Conservation (phyloP, 2,797 vertebrate species). For the Molothrus aeneus region DNA sequence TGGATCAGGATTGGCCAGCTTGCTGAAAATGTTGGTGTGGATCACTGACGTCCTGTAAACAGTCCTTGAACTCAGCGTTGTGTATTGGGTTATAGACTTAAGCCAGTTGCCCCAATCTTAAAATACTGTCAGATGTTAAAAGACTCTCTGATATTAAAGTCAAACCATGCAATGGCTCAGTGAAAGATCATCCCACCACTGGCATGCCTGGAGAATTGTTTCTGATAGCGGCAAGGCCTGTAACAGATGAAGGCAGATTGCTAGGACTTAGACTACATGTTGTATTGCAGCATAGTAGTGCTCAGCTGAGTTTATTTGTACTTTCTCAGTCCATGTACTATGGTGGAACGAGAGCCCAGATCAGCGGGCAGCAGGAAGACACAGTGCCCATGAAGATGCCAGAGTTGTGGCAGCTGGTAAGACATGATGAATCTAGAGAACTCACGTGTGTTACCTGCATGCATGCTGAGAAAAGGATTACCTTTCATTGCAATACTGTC, state of each 20-base stretch:
- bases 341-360: slow-evolving; percentile 90
- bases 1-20: neutral
- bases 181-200: neutral
- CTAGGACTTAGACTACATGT: neutral
- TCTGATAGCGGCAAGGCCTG: neutral
- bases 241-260: neutral
- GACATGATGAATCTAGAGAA: neutral
- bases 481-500: neutral
- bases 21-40: neutral
- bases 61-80: slow-evolving; percentile 7
- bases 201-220: neutral
- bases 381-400: slow-evolving; percentile 84
- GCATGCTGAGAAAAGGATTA: neutral
- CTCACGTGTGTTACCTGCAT: neutral
- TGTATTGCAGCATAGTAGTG: neutral
- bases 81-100: neutral
- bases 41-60: neutral
- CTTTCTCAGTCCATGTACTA: slow-evolving; percentile 84
- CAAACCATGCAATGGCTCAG: neutral
- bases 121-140: neutral
- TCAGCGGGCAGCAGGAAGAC: slow-evolving; percentile 81
- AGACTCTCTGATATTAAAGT: neutral
- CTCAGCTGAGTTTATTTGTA: neutral
- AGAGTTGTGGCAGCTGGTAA: slow-evolving; percentile 91
- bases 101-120: neutral